These are phyloP conservation scores for Yponomeuta malinellus DNA, from an alignment of 2,888 invertebrate genomes.

Conservation along the genomic window DNA sequence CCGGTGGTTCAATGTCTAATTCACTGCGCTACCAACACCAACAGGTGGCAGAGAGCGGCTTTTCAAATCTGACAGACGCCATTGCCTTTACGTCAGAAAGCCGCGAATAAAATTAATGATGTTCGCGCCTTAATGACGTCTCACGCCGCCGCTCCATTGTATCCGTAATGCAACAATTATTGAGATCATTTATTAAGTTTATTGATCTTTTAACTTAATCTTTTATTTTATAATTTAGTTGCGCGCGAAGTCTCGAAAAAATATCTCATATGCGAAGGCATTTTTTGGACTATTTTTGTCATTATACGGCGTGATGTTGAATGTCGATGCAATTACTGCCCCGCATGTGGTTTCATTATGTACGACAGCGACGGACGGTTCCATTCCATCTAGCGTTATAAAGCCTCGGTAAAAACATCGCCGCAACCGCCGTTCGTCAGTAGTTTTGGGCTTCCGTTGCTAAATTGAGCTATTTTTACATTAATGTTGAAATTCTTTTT, in stretches of 20 bases:
- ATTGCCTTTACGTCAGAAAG: constrained; percentile 72
- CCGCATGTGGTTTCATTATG: constrained; percentile 75
- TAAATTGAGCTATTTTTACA: constrained; percentile 66
- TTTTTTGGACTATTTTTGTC: constrained; percentile 76
- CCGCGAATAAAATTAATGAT: constrained; percentile 77
- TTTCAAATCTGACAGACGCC: constrained; percentile 75
- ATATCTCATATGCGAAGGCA: constrained; percentile 71
- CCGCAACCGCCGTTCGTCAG: constrained; percentile 56
- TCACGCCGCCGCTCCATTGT: constrained; percentile 75
- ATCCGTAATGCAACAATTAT: constrained; percentile 76
- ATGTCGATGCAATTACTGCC: constrained; percentile 74
- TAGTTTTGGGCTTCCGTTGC: constrained; percentile 70
- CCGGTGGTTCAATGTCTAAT: constrained; percentile 8
- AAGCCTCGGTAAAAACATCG: constrained; percentile 56
- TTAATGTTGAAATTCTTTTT: constrained; percentile 29
- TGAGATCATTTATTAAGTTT: constrained; percentile 77
- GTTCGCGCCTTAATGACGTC: constrained; percentile 74
- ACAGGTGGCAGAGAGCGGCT: constrained; percentile 72
- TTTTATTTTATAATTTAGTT: constrained; percentile 76
- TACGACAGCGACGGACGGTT: constrained; percentile 39
- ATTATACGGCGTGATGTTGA: constrained; percentile 75
- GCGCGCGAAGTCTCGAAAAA: constrained; percentile 69
- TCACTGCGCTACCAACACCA: constrained; percentile 51
- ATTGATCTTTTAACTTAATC: constrained; percentile 77
- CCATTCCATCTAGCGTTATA: constrained; percentile 64